Percentiles rank a stretch among this genome's conserved stretches.
phyloP scores from a whole-genome alignment of 2,113 vertebrate species.

The Cisticola juncidis region DNA sequence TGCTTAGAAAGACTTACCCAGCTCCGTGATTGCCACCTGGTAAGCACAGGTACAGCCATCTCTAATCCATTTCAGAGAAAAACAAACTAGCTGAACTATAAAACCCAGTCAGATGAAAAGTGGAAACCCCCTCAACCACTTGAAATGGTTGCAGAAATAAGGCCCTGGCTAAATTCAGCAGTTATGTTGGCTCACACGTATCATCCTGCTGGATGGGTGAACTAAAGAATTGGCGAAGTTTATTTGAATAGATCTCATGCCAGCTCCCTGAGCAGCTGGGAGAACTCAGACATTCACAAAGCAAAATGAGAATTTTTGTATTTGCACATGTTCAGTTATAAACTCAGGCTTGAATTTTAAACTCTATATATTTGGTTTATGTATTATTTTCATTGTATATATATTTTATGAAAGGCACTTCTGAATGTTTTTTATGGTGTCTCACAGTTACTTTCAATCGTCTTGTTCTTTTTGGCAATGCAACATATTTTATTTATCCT shows the following conservation, averaged over 20 bases:
- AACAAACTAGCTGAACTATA: not conserved
- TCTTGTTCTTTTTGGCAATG: not conserved
- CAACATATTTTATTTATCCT: conserved; percentile 22
- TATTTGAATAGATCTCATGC: not conserved
- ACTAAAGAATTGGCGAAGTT: not conserved
- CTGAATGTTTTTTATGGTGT: not conserved
- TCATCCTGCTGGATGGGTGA: not conserved
- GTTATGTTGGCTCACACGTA: not conserved
- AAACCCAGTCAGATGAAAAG: not conserved
- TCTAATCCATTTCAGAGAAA: not conserved
- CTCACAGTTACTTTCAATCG: not conserved
- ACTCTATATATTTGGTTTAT: not conserved
- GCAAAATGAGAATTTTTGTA: not conserved
- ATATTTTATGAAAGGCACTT: not conserved
- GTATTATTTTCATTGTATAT: not conserved
- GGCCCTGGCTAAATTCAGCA: not conserved
- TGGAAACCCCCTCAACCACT: not conserved
- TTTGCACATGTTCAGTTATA: not conserved
- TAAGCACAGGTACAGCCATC: not conserved
- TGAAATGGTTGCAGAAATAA: not conserved
- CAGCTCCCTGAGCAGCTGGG: not conserved
- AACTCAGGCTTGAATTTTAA: not conserved
- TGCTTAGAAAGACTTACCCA: not conserved
- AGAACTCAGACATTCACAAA: not conserved
- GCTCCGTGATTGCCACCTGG: accelerated